phyloP scores from a whole-genome alignment of 2,888 invertebrate genomes.

The Oxycera nigricornis region DNA sequence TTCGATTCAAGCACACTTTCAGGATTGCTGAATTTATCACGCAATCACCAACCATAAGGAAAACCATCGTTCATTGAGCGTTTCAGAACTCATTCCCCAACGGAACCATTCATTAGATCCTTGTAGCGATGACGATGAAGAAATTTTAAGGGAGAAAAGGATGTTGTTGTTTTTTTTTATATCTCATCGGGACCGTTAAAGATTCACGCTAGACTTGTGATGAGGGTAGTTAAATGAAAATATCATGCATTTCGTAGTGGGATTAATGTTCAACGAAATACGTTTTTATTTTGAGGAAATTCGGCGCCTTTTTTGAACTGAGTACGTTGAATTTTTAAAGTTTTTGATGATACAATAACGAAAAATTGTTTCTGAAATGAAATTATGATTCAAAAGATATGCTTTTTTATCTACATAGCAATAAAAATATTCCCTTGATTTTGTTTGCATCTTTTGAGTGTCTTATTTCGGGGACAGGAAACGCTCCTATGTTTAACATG shows the following conservation, averaged over 20 bases:
- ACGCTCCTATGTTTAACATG: too few species aligned
- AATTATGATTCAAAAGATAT: too few species aligned
- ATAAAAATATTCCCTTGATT: too few species aligned
- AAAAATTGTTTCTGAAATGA: too few species aligned
- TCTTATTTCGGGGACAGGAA: too few species aligned
- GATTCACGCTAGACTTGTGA: slow-evolving; percentile 9
- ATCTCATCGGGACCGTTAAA: slow-evolving; percentile 2
- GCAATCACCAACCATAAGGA: neutral
- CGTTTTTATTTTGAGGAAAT: too few species aligned
- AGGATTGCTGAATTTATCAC: neutral
- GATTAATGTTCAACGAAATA: slow-evolving; percentile 19
- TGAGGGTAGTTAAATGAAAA: slow-evolving; percentile 15
- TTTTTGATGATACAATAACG: too few species aligned
- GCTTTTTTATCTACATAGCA: too few species aligned
- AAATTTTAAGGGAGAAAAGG: neutral
- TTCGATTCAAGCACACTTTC: too few species aligned
- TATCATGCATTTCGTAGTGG: neutral
- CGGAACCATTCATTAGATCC: slow-evolving; percentile 21
- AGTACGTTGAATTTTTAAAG: too few species aligned
- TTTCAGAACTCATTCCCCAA: neutral
- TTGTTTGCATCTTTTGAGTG: too few species aligned
- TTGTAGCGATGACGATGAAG: neutral
- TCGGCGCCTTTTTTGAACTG: too few species aligned
- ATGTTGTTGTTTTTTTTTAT: neutral
- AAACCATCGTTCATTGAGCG: neutral